phyloP scores from a whole-genome alignment of 2,113 vertebrate genomes.

The Damaliscus lunatus region DNA sequence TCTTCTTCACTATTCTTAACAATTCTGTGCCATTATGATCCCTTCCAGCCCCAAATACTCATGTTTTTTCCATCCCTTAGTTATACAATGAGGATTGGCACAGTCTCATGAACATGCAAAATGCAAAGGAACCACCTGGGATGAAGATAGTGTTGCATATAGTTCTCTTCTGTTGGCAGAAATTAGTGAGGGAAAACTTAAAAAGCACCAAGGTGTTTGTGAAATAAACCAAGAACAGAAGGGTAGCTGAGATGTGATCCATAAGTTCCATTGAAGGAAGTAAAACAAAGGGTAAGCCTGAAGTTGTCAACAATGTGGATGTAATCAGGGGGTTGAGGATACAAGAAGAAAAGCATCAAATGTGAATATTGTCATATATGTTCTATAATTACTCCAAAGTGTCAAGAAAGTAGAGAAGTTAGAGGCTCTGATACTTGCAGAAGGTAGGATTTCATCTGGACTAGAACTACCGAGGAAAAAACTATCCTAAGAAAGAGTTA shows the following conservation, averaged over 20 bases:
- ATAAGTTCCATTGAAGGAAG: accelerated
- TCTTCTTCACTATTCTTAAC: neutral
- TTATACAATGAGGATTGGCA: neutral
- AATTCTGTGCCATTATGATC: neutral
- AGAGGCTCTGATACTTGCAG: neutral
- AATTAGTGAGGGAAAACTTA: neutral
- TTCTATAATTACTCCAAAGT: neutral
- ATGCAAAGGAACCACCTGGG: neutral
- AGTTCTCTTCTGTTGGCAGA: neutral
- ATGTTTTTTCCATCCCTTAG: neutral
- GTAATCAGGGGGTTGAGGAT: neutral
- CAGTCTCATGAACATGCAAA: neutral
- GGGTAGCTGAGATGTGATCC: neutral
- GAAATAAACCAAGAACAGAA: neutral
- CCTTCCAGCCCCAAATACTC: neutral
- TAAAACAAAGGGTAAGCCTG: neutral
- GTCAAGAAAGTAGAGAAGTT: neutral
- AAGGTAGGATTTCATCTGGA: neutral
- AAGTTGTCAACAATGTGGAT: neutral
- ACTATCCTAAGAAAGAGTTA: neutral
- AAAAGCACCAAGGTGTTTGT: neutral
- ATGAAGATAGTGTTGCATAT: neutral
- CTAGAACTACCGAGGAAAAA: neutral
- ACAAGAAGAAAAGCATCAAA: neutral
- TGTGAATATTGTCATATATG: neutral